A percentile compares a stretch with the other conserved stretches of the same genome.
phyloP scores from a whole-genome alignment of 23 tunicate species.

The Corella eumyota region DNA sequence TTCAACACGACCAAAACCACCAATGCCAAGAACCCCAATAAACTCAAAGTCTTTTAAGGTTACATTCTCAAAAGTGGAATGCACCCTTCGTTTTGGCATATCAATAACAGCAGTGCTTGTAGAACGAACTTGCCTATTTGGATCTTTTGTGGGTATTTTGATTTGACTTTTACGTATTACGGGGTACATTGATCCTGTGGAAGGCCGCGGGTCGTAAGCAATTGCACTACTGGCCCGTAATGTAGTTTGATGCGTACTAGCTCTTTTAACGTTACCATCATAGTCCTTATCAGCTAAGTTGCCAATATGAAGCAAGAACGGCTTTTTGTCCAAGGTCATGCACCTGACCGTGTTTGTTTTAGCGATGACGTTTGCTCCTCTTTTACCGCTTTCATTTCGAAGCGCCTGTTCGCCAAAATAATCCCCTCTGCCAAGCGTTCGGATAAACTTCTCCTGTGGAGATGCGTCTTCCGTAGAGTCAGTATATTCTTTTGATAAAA shows the following conservation, averaged over 20 bases:
- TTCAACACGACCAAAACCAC: conserved; percentile 96
- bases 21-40: conserved; percentile 71
- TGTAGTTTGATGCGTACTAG: not conserved
- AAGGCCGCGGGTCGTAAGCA: not conserved
- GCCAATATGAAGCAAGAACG: conserved; percentile 65
- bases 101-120: conserved; percentile 22
- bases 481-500: conserved; percentile 9
- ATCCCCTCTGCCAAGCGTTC: conserved; percentile 42
- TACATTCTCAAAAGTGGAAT: conserved; percentile 18
- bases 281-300: conserved; percentile 40
- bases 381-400: conserved; percentile 58
- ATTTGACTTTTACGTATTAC: too few relatives aligned
- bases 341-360: conserved; percentile 38
- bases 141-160: too few relatives aligned
- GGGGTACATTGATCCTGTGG: not conserved
- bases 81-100: conserved; percentile 17
- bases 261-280: conserved; percentile 9
- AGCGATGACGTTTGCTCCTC: conserved; percentile 69
- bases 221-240: not conserved
- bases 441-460: conserved; percentile 21
- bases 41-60: conserved; percentile 52
- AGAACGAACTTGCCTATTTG: conserved; percentile 3
- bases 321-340: conserved; percentile 70
- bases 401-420: conserved; percentile 95
- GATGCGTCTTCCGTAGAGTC: conserved; percentile 18